Evolutionary conservation across 2,113 vertebrate species (phyloP).

Genomic region (Grantiella picta): DNA sequence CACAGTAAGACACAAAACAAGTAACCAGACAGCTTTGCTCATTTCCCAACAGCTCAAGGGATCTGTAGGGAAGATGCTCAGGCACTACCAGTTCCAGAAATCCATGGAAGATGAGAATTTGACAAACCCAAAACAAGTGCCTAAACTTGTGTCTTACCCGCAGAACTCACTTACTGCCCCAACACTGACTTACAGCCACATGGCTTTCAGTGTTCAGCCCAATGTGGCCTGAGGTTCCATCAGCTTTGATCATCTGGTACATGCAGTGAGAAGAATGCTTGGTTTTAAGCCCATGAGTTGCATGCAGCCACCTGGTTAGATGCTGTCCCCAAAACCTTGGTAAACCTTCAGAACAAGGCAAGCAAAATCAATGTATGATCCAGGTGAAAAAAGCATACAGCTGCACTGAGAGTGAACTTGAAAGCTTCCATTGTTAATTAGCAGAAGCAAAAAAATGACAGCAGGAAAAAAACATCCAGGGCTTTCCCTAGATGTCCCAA

Average conservation of each 20-base stretch:
- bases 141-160: neutral
- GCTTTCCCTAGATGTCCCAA: neutral
- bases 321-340: neutral
- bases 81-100: neutral
- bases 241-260: neutral
- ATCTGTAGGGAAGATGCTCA: neutral
- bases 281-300: neutral
- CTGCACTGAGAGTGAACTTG: neutral
- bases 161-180: neutral
- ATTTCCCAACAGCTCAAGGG: neutral
- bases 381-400: neutral
- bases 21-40: neutral
- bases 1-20: neutral
- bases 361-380: neutral
- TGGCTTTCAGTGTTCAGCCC: neutral
- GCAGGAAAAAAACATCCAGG: neutral
- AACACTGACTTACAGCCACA: neutral
- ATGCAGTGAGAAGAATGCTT: neutral
- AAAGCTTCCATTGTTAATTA: neutral
- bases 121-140: neutral
- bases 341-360: neutral
- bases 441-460: neutral
- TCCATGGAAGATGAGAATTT: neutral
- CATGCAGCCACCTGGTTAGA: neutral
- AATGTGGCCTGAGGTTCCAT: neutral